These are phyloP conservation scores for Atrichornis clamosus DNA, from an alignment of 2,113 vertebrate species.

Conservation along the genomic window DNA sequence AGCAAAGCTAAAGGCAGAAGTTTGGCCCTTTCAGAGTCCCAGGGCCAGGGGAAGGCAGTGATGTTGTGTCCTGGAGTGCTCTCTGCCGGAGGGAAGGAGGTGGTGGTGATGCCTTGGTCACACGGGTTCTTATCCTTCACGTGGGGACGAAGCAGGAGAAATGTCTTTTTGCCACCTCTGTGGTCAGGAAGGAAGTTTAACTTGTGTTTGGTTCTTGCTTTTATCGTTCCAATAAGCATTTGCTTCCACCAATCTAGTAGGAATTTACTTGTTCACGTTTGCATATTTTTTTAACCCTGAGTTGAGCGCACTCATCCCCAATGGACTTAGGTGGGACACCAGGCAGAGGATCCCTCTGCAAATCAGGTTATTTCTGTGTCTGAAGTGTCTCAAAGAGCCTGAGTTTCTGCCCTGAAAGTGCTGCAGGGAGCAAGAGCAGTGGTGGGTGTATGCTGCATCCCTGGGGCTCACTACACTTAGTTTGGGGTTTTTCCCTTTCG, in stretches of 20 bases:
- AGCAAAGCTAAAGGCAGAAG: background rate
- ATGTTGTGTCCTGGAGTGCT: conserved; percentile 58
- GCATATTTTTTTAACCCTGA: background rate
- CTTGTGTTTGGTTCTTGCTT: background rate
- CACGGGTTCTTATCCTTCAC: background rate
- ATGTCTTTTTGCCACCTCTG: background rate
- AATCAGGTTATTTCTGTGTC: background rate
- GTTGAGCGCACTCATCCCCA: background rate
- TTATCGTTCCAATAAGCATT: accelerated
- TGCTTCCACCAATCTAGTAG: background rate
- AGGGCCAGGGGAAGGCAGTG: background rate
- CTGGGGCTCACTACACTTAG: accelerated
- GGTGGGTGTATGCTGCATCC: background rate
- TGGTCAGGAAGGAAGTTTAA: background rate
- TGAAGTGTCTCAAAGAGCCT: background rate
- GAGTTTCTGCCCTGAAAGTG: background rate
- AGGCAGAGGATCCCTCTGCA: background rate
- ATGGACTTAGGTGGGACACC: background rate
- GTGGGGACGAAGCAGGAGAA: background rate
- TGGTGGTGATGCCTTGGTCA: accelerated
- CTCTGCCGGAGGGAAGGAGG: conserved; percentile 54
- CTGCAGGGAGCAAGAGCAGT: background rate
- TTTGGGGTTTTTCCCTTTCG: background rate
- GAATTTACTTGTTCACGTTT: background rate
- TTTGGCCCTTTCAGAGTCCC: background rate